Base-by-base conservation (phyloP, 2,888 invertebrate genomes). In the Pteria penguin region DNA sequence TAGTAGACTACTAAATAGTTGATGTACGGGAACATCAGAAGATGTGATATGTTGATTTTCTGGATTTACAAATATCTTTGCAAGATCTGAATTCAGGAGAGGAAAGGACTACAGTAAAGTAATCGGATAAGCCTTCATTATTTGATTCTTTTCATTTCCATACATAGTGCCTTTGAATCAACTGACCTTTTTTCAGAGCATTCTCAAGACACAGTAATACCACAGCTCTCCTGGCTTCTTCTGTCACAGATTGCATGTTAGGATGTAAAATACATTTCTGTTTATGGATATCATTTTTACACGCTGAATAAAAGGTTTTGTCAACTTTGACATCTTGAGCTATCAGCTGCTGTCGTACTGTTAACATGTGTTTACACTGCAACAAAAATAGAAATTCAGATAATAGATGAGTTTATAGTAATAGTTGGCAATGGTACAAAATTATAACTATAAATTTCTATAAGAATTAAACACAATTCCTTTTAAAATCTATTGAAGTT, bases 281-380 rank as follows among this genome's bases (percentile, higher is more conserved):
- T 80, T 94, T 94, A 84, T 95, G 95, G 45, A 99, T 98, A 87
- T 98, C 98, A 80, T 96, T 96, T 88, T 95, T 95, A 90, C 99
- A 99, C 2, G 97, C 95, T 88, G 95, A 95, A 33, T 96, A 96
- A 73, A 99, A 93, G 0, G 97, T 97, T 91, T 96, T 96, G 87
- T 97, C 97, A 71, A 97, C 95, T 91, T 95, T 95, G 90, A 97
- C 98, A 93, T 99, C 98, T 89, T 96, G 95, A 4, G 96, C 95
- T 88, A 98, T 96, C 81, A 97, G 94, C 92, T 96, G 95, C 92
- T 98, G 97, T 78, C 97, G 94, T 88, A 96, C 94, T 58, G 95
- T 94, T 73, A 99, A 93, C 90, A 97, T 96, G 75, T 96, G 95
- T 80, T 95, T 95, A 89, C 99, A 99, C 91, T 94, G 86, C 36